A percentile compares a stretch with the other conserved stretches of the same genome.
phyloP scores from a whole-genome alignment of 2,113 vertebrate species.

The Paraplagusia blochii region DNA sequence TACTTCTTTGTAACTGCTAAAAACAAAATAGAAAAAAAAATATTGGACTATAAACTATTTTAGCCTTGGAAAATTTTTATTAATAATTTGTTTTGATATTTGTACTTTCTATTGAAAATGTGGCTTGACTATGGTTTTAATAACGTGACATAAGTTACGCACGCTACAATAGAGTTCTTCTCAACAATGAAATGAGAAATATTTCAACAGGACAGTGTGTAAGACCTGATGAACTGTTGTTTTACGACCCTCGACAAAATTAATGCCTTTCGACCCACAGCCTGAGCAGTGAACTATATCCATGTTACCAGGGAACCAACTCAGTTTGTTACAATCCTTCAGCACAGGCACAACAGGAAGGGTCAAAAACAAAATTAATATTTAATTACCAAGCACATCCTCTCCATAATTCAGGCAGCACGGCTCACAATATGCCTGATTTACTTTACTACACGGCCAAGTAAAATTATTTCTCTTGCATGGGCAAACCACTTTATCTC shows the following conservation, averaged over 20 bases:
- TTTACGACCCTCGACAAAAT: not conserved
- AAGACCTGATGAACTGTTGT: slow-evolving; percentile 1
- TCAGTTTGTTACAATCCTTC: not conserved
- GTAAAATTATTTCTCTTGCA: slow-evolving; percentile 10
- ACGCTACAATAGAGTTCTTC: too few species aligned
- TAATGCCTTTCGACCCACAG: not conserved
- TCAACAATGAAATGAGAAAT: not conserved
- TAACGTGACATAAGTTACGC: too few species aligned
- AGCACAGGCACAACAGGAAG: not conserved
- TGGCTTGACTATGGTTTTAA: too few species aligned
- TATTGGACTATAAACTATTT: too few species aligned
- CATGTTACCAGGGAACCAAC: slow-evolving; percentile 3
- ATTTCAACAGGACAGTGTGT: slow-evolving; percentile 4
- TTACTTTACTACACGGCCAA: not conserved
- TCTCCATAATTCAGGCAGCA: slow-evolving; percentile 6
- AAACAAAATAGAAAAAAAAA: too few species aligned
- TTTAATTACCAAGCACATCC: slow-evolving; percentile 7
- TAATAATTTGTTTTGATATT: too few species aligned
- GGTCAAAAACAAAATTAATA: slow-evolving; percentile 10
- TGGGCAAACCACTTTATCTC: slow-evolving; percentile 23
- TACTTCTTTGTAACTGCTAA: too few species aligned
- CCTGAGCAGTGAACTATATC: not conserved
- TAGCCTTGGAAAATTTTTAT: too few species aligned
- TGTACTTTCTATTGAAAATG: too few species aligned
- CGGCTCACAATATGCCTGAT: not conserved